phyloP scores from a whole-genome alignment of 2,888 invertebrate genomes.

The Sesia apiformis region DNA sequence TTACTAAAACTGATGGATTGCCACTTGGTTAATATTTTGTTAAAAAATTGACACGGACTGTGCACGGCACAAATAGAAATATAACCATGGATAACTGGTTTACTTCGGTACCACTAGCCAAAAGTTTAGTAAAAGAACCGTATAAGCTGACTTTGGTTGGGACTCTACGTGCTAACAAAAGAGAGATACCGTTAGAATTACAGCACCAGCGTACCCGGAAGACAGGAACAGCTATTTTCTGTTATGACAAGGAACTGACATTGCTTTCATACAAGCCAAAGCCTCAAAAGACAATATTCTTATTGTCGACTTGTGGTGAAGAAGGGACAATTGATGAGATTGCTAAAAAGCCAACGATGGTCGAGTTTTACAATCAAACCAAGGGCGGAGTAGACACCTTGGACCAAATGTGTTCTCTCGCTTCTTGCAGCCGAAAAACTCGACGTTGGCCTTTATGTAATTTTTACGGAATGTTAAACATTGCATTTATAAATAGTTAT shows the following conservation, averaged over 20 bases:
- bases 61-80: conserved; percentile 10
- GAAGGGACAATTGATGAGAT: conserved; percentile 6
- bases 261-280: conserved; percentile 24
- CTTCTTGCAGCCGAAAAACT: conserved; percentile 15
- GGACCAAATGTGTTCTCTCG: conserved; percentile 15
- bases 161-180: conserved; percentile 26
- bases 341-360: conserved; percentile 13
- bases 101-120: conserved; percentile 22
- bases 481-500: conserved; percentile 12
- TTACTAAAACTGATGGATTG: conserved; percentile 17
- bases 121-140: conserved; percentile 17
- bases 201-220: conserved; percentile 11
- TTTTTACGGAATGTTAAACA: conserved; percentile 10
- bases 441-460: conserved; percentile 12
- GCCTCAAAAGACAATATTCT: conserved; percentile 13
- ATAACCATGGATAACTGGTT: conserved; percentile 28
- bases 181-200: conserved; percentile 23
- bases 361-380: conserved; percentile 15
- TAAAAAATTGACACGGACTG: conserved; percentile 5
- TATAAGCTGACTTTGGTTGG: conserved; percentile 25
- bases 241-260: conserved; percentile 19
- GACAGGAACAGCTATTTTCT: conserved; percentile 22
- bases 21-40: conserved; percentile 14
- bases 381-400: conserved; percentile 17
- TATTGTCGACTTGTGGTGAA: conserved; percentile 13